A percentile compares a stretch with the other conserved stretches of the same genome.
phyloP scores from a whole-genome alignment of 2,888 invertebrate genomes.

The Stomorhina lunata region DNA sequence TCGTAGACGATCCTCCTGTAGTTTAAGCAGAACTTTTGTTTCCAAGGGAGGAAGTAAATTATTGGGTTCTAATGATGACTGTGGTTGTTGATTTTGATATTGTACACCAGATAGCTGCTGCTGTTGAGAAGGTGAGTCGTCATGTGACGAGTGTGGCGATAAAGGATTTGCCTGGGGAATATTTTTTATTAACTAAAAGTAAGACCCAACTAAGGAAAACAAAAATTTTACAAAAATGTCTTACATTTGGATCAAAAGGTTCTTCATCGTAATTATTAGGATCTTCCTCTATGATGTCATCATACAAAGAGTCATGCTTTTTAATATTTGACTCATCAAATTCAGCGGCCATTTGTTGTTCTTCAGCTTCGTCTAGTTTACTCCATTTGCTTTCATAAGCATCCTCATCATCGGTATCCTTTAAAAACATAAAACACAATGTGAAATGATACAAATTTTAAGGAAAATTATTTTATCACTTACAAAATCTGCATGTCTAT shows the following conservation, averaged over 20 bases:
- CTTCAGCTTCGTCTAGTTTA: constrained; percentile 62
- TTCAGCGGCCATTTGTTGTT: constrained; percentile 40
- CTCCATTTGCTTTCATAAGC: constrained; percentile 64
- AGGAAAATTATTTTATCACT: constrained; percentile 27
- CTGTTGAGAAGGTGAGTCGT: constrained; percentile 39
- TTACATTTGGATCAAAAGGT: constrained; percentile 68
- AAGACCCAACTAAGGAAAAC: neutral
- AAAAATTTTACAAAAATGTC: neutral
- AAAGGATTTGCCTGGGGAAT: constrained; percentile 66
- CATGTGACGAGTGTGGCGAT: constrained; percentile 66
- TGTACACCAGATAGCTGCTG: neutral
- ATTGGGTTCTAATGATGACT: constrained; percentile 8
- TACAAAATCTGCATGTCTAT: constrained; percentile 66
- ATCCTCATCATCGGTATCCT: constrained; percentile 64
- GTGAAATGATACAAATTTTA: neutral
- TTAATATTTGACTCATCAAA: constrained; percentile 64
- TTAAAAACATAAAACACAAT: neutral
- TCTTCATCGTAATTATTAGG: constrained; percentile 65
- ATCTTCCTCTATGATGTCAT: constrained; percentile 70
- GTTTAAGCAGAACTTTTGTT: constrained; percentile 60
- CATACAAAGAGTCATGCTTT: constrained; percentile 67
- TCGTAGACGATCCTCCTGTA: constrained; percentile 71
- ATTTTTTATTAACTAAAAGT: constrained; percentile 56
- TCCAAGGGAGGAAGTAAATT: constrained; percentile 54
- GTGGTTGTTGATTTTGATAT: constrained; percentile 43